Base-by-base conservation (phyloP, 2,888 invertebrate species). In the Drosophila gaucha region DNA sequence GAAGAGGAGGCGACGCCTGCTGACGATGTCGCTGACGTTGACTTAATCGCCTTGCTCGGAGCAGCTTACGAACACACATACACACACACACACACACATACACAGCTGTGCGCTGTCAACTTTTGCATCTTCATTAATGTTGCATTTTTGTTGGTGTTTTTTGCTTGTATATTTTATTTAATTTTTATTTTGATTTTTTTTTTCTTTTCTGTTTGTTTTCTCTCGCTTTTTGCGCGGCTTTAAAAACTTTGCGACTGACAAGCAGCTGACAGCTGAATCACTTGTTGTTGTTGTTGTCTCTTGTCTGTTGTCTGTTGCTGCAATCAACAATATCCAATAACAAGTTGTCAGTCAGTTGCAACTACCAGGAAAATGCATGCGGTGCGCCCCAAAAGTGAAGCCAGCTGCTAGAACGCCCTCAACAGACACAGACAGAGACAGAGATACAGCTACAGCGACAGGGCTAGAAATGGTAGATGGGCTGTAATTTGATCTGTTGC, bases 111-210 rank as follows among this genome's bases (percentile, higher is more conserved):
- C 41, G 55, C 80, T 88, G 88, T 88, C 84, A 70, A 75, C 86
- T 75, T 88, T 86, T 69, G 88, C 89, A 83, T 89, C 86, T 86
- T 89, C 74, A 86, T 86, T 89, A 82, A 74, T 75, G 72, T 64
- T 79, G 71, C 73, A 78, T 70, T 59, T 77, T 24, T 51, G 57
- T 47, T 38, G 20, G 20, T 52, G 22, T 38, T 50, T 39, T 24
- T 26, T 20, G 39, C 26, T 54, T 38, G 28, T 36, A 2, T 43
- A 16, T 52, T 52, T 51, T 36, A 33, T 47, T 38, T 31, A 14
- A 46, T 31, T 58, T 44, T 18, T 63, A 28, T 59, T 26, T 43
- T 35, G 14, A 14, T 54, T 56, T 46, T 56, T 47, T 38, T 49
- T 57, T 39, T 41, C 52, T 46, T 56, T 47, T 38, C 46, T 57